phyloP scores from a whole-genome alignment of 2,113 vertebrate genomes.

The Dasyurus viverrinus region DNA sequence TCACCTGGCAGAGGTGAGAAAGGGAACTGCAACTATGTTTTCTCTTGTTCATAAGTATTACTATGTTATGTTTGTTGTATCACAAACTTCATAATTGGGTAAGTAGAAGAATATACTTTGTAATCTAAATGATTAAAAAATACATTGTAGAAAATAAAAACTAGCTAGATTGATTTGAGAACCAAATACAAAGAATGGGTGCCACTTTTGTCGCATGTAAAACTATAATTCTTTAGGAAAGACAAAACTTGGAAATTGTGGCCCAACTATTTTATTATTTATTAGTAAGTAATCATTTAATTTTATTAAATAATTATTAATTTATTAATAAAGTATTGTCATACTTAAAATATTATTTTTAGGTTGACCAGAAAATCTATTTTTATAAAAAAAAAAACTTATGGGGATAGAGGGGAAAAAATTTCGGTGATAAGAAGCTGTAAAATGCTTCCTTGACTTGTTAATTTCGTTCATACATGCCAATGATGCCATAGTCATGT shows the following conservation, averaged over 20 bases:
- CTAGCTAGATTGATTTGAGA: not conserved
- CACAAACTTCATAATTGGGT: not conserved
- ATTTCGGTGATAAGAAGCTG: not conserved
- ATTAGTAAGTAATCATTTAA: not conserved
- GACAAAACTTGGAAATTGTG: not conserved
- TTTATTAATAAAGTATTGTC: not conserved
- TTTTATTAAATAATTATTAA: too few relatives aligned
- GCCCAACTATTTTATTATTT: not conserved
- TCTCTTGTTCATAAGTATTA: not conserved
- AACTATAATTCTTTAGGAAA: not conserved
- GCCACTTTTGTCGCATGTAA: not conserved
- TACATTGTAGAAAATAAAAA: not conserved
- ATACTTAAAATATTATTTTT: not conserved
- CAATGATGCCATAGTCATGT: not conserved
- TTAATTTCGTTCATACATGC: constrained; percentile 27
- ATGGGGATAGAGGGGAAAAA: too few relatives aligned
- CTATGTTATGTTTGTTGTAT: not conserved
- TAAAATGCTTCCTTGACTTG: not conserved
- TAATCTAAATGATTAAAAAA: not conserved
- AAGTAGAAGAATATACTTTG: not conserved
- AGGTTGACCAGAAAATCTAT: not conserved
- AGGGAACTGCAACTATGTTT: not conserved
- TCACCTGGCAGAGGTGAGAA: not conserved
- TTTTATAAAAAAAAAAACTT: not conserved
- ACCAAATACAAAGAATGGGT: not conserved